These are phyloP conservation scores for Melinaea marsaeus DNA, from an alignment of 2,888 invertebrate species.

Conservation along the genomic window DNA sequence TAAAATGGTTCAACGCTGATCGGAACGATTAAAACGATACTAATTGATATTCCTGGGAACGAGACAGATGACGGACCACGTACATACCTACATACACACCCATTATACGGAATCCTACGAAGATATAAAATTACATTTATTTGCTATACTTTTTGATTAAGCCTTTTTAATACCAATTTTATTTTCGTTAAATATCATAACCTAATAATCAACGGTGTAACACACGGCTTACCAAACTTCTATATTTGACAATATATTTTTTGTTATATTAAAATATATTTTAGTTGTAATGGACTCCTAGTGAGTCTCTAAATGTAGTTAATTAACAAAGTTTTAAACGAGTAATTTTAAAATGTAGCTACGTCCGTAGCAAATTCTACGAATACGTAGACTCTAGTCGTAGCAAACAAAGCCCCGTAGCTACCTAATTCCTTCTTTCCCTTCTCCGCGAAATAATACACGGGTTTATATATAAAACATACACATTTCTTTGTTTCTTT, in stretches of 20 bases:
- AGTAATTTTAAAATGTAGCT: conserved; percentile 12
- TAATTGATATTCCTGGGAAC: conserved; percentile 67
- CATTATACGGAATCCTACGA: no score
- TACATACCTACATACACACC: no score
- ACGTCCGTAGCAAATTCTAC: conserved; percentile 22
- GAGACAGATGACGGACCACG: conserved; percentile 49
- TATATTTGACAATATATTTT: no score
- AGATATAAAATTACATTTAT: no score
- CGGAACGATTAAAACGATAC: conserved; percentile 59
- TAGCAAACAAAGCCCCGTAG: conserved; percentile 28
- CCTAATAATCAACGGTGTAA: no score
- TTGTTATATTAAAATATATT: no score
- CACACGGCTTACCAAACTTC: no score
- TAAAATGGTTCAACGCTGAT: conserved; percentile 46
- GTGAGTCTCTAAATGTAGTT: not conserved
- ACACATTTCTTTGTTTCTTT: conserved; percentile 29
- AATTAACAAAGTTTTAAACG: not conserved
- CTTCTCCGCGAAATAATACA: conserved; percentile 30
- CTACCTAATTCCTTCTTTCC: conserved; percentile 29
- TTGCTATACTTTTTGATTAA: no score
- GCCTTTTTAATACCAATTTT: no score
- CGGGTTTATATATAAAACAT: conserved; percentile 30
- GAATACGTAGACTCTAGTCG: conserved; percentile 23
- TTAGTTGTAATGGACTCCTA: no score
- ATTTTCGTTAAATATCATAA: no score